Evolutionary conservation across 2,797 vertebrate species (phyloP), one percentile per base, ranked within the genome.

Genomic region (Anas acuta): DNA sequence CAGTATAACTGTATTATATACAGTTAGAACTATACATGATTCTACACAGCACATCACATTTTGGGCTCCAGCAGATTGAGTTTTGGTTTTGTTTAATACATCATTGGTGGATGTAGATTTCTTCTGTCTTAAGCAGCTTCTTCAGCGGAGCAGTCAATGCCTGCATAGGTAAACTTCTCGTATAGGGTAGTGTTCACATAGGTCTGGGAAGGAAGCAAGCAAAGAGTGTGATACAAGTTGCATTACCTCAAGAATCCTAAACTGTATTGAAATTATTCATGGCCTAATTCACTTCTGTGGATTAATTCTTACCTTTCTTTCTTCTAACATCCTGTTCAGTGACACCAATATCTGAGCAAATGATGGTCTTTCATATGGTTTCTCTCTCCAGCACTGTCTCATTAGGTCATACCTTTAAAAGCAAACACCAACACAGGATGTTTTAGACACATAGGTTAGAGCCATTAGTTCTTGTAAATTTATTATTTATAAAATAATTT

Each of bases 131-230:
- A 99, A 82, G 98, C 98, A 32, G 98, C 98, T 93, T 98, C 98
- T 96, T 99, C 98, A 45, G 98, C 98, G 1, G 98, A 99, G 87
- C 98, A 99, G 94, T 99, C 98, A 25, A 99, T 99, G 77, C 98
- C 98, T 7, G 98, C 98, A 0, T 99, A 99, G 92, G 98, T 98
- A 92, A 99, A 99, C 96, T 99, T 99, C 97, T 99, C 98, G 5
- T 99, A 99, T 8, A 99, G 97, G 4, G 98, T 99, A 20, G 98
- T 99, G 81, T 99, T 99, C 94, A 99, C 98, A 1, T 99, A 99
- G 26, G 98, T 99, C 98, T 99, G 94, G 49, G 93, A 72, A 94
- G 53, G n/a, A 75, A 67, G 87, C 41, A 92, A 77, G 64, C 30
- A 91, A 39, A 72, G 69, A 30, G 8, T 25, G 6, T 84, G 35